Evolutionary conservation across 2,797 vertebrate species (phyloP).

Genomic region (Myripristis murdjan): DNA sequence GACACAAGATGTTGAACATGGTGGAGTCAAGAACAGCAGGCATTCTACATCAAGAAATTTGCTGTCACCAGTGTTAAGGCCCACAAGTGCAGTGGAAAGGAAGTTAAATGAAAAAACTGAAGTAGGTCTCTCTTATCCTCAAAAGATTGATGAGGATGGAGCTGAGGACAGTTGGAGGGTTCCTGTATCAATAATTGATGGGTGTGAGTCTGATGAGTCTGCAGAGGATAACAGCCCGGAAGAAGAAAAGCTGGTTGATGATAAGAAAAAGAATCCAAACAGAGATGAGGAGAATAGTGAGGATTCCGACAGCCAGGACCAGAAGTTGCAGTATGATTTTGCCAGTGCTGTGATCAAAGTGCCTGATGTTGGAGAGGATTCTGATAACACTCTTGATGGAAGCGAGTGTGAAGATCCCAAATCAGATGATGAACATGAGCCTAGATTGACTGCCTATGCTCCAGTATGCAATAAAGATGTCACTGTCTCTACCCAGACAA

Average conservation of each 20-base stretch:
- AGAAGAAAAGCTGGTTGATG: slow-evolving; percentile 19
- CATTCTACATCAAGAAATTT: not conserved
- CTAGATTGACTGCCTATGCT: slow-evolving; percentile 57
- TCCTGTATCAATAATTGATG: slow-evolving; percentile 75
- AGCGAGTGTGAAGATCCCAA: slow-evolving; percentile 13
- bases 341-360: slow-evolving; percentile 51
- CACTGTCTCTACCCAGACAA: not conserved
- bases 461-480: slow-evolving; percentile 21
- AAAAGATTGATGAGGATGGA: slow-evolving; percentile 16
- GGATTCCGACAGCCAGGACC: slow-evolving; percentile 76
- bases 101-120: slow-evolving; percentile 2
- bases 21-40: not conserved
- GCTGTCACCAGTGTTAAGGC: slow-evolving; percentile 1
- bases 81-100: not conserved
- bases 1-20: slow-evolving; percentile 7
- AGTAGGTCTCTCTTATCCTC: not conserved
- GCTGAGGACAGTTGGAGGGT: slow-evolving; percentile 48
- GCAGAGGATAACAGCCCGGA: slow-evolving; percentile 29
- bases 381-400: slow-evolving; percentile 21
- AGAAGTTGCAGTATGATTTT: slow-evolving; percentile 71
- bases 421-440: slow-evolving; percentile 15
- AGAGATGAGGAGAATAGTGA: slow-evolving; percentile 65
- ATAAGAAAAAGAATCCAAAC: slow-evolving; percentile 39
- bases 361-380: slow-evolving; percentile 43
- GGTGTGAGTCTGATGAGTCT: slow-evolving; percentile 51